Base-by-base conservation (phyloP, 2,888 invertebrate genomes). In the Argyresthia albistria region DNA sequence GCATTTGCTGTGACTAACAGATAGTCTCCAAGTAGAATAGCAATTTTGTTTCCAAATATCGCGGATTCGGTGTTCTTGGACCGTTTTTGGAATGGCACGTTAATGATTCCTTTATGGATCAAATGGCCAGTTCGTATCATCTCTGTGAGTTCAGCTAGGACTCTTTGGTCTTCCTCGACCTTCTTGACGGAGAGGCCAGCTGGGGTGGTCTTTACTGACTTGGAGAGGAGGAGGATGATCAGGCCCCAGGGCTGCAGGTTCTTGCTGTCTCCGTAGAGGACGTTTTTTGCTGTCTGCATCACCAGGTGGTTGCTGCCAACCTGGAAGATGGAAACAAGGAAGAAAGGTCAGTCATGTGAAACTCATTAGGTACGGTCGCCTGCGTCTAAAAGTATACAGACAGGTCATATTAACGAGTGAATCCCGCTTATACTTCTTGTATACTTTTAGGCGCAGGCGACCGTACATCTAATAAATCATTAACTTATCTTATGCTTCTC, bases 31-130 rank as follows among this genome's bases (percentile, higher is more conserved):
- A 94, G 92, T 0, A 97, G 81, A 2, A 96, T 90, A 0, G 96
- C 95, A 57, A 97, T 94, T 87, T 96, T 96, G 66, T 96, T 96
- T 0, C 96, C 96, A 69, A 94, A 95, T 59, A 93, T 92, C 78
- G 96, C 92, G 49, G 95, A 93, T 57, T 91, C 91, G 1, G 90
- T 88, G 56, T 90, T 90, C 36, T 89, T 88, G 0, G 89, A 82
- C 48, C 91, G 80, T 49, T 89, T 84, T 50, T 90, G 87, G 16
- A 80, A 80, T 0, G 87, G 81, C 0, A 88, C 83, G 48, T 88
- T 87, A 1, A 88, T 77, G 0, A 88, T 81, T 0, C 88, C 93
- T 72, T 90, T 90, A 67, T 97, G 97, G 1, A 96, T 93, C 25
- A 95, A 80, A 68, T 95, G 93, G 25, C 95, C 94, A 0, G 95